Base-by-base conservation (phyloP, 2,797 vertebrate genomes). In the Anguilla obscura region DNA sequence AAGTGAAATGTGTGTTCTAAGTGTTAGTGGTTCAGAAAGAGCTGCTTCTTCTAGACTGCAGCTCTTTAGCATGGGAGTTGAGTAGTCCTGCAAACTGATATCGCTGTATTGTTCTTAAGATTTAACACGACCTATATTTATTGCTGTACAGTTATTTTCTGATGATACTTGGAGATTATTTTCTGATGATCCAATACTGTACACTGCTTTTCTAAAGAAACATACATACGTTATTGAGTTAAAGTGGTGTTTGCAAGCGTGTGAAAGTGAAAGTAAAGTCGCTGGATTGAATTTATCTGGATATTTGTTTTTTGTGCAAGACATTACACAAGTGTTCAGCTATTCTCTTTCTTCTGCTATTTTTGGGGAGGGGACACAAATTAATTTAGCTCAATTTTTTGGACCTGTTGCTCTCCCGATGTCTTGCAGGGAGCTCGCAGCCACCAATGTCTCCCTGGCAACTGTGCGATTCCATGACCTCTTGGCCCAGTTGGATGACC, bases 401-500 rank as follows among this genome's bases (percentile, higher is more conserved):
- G 4, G 21, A 2, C 33, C 5, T 8, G 5, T 12, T 27, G 58
- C 56, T 52, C 56, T 56, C 85, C 33, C 40, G 8, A 10, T 33
- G 36, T 2, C 30, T 2, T 74, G 21, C 84, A 97, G 97, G 97
- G 97, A 97, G 0, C 93, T 96, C 0, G 95, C 96, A 0, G 96
- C 96, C 90, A 92, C 45, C 2, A 95, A 97, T 0, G 90, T 94
- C 0, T 97, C 97, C 0, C 94, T 96, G 89, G 97, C 97, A 10
- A 97, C 95, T 0, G 88, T 97, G 85, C 93, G 96, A 1, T 97
- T 97, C 90, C 97, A 97, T 3, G 96, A 96, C 52, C 96, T 97
- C 9, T 92, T 97, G 0, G 95, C 94, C 0, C 96, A 97, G 91
- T 91, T 98, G 6, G 97, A 98, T 88, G 97, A 97, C 85, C 97